Conservation (phyloP, 2,113 vertebrate genomes). For the Probosciger aterrimus region DNA sequence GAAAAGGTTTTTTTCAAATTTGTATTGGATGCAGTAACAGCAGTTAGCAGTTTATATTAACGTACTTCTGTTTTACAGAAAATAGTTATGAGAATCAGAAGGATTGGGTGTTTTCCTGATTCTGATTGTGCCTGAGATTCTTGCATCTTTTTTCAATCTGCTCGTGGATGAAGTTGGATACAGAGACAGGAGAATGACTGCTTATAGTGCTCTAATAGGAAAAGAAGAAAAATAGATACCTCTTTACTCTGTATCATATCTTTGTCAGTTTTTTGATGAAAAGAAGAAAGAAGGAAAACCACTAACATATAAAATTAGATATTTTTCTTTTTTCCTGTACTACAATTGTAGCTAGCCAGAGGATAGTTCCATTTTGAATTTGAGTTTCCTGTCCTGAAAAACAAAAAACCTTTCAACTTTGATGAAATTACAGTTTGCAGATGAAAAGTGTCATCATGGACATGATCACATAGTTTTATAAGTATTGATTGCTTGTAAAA, state of each 20-base stretch:
- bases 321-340: background rate
- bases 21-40: background rate
- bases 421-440: background rate
- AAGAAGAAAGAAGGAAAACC: background rate
- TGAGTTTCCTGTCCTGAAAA: background rate
- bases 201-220: background rate
- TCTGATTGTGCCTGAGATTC: background rate
- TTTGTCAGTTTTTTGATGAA: background rate
- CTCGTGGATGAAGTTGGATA: background rate
- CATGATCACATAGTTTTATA: background rate
- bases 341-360: background rate
- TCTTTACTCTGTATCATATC: background rate
- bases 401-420: background rate
- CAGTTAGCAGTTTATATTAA: background rate
- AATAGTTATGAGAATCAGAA: background rate
- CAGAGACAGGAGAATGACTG: background rate
- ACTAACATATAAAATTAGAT: background rate
- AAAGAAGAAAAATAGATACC: background rate
- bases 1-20: fast-evolving
- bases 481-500: background rate
- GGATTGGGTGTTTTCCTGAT: background rate
- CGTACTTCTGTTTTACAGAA: background rate
- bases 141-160: background rate
- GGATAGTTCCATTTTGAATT: background rate
- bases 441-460: background rate